Percentiles rank a stretch among this genome's conserved stretches.
These are phyloP conservation scores for Peromyscus melanophrys DNA, from an alignment of 2,797 vertebrate species.

Conservation along the genomic window DNA sequence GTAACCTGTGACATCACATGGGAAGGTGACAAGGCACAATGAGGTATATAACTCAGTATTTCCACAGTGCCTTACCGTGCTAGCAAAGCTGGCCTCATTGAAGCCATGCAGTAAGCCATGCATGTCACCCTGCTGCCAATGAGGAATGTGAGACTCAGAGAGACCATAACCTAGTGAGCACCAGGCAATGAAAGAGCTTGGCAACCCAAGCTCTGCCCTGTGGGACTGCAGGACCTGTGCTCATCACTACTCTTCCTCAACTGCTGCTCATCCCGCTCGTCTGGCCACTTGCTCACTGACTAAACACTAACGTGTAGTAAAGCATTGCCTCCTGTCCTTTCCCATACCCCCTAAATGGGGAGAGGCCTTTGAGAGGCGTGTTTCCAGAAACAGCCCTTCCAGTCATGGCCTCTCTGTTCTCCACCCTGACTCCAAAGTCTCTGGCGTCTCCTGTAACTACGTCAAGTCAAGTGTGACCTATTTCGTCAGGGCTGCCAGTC, in stretches of 20 bases:
- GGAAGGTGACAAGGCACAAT: not conserved
- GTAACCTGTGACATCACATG: not conserved
- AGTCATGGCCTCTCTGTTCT: not conserved
- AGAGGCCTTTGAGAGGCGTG: not conserved
- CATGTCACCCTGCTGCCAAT: not conserved
- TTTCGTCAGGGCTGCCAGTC: not conserved
- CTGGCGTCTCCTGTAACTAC: not conserved
- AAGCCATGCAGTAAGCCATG: not conserved
- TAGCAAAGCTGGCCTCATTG: not conserved
- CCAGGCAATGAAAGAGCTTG: not conserved
- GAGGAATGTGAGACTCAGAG: slow-evolving; percentile 31
- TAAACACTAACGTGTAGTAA: not conserved
- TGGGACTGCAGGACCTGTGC: no score
- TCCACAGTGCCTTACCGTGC: not conserved
- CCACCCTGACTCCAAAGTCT: not conserved
- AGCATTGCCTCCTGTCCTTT: not conserved
- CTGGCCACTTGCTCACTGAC: not conserved
- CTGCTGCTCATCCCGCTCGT: not conserved
- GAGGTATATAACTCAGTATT: not conserved
- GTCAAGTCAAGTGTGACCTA: not conserved
- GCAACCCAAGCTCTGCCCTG: not conserved
- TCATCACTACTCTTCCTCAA: not conserved
- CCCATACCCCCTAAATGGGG: not conserved
- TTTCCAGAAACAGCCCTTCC: slow-evolving; percentile 46
- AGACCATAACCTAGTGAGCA: not conserved